Evolutionary conservation across 2,888 invertebrate genomes (phyloP).

Genomic region (Blastobasis adustella): DNA sequence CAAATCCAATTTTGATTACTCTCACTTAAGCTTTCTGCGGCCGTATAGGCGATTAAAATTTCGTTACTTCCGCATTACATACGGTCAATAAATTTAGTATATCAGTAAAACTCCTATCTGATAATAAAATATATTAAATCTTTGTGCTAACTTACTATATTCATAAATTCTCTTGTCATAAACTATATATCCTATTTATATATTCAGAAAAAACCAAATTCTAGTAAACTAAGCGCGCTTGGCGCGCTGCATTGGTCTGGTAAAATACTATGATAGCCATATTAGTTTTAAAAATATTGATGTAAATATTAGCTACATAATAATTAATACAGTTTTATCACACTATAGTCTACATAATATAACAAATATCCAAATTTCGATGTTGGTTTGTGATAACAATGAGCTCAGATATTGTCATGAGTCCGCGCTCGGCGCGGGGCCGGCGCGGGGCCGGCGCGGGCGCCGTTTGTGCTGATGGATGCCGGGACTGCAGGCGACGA

Average conservation of each 20-base stretch:
- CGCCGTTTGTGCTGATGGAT: no score
- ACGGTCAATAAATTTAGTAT: slow-evolving; percentile 65
- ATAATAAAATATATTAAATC: slow-evolving; percentile 76
- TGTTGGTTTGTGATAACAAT: slow-evolving; percentile 31
- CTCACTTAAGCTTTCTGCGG: slow-evolving; percentile 48
- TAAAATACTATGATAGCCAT: slow-evolving; percentile 39
- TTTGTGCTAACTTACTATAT: slow-evolving; percentile 72
- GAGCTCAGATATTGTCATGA: slow-evolving; percentile 46
- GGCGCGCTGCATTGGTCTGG: slow-evolving; percentile 67
- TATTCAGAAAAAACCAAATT: slow-evolving; percentile 55
- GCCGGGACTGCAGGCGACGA: slow-evolving; percentile 2
- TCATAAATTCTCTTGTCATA: slow-evolving; percentile 67
- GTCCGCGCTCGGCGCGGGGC: slow-evolving; percentile 17
- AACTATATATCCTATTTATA: slow-evolving; percentile 60
- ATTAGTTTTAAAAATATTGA: slow-evolving; percentile 25
- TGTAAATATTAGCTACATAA: slow-evolving; percentile 32
- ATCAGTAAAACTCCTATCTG: slow-evolving; percentile 70
- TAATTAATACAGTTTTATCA: slow-evolving; percentile 22
- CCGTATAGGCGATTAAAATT: slow-evolving; percentile 42
- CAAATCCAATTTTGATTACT: no score
- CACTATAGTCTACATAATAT: slow-evolving; percentile 24
- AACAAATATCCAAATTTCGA: slow-evolving; percentile 29
- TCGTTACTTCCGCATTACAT: slow-evolving; percentile 53
- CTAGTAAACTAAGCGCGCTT: slow-evolving; percentile 59
- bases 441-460: no score